A percentile compares a stretch with the other conserved stretches of the same genome.
These are phyloP conservation scores for Yasuhikotakia modesta DNA, from an alignment of 2,797 vertebrate genomes.

Conservation along the genomic window DNA sequence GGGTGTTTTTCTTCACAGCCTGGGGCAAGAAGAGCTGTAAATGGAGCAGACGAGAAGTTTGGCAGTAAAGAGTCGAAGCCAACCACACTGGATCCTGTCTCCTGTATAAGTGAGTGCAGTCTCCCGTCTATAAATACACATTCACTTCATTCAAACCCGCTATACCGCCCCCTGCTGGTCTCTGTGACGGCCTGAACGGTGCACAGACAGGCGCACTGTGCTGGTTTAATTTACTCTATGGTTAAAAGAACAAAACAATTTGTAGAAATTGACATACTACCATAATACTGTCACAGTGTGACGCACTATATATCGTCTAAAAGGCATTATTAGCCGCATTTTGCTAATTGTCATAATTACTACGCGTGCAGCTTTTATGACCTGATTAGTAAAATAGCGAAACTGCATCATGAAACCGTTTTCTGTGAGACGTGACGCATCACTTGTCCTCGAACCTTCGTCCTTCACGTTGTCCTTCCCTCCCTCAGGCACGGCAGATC, in stretches of 20 bases:
- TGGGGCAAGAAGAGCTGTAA: slow-evolving; percentile 85
- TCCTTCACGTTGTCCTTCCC: not conserved
- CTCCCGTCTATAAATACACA: slow-evolving; percentile 36
- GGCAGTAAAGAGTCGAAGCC: slow-evolving; percentile 90
- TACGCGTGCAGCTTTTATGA: not conserved
- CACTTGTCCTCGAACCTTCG: not conserved
- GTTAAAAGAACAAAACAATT: not conserved
- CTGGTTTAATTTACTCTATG: not conserved
- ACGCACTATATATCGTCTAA: not conserved
- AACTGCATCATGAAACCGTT: not conserved
- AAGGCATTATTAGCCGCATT: not conserved
- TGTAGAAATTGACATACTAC: not conserved
- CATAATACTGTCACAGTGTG: not conserved
- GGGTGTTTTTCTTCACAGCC: slow-evolving; percentile 74
- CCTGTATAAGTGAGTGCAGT: slow-evolving; percentile 91
- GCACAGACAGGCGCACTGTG: not conserved
- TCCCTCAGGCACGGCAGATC: slow-evolving; percentile 87
- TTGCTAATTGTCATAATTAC: not conserved
- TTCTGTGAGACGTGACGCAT: too few relatives aligned
- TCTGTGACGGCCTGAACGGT: not conserved
- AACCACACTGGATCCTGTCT: slow-evolving; percentile 88
- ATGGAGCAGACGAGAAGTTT: slow-evolving; percentile 90
- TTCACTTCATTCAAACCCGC: slow-evolving; percentile 24
- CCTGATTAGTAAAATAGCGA: not conserved
- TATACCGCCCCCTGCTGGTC: slow-evolving; percentile 38